Evolutionary conservation across 2,888 invertebrate species (phyloP), one percentile per base, ranked within the genome.

Genomic region (Drosophila ustulata): DNA sequence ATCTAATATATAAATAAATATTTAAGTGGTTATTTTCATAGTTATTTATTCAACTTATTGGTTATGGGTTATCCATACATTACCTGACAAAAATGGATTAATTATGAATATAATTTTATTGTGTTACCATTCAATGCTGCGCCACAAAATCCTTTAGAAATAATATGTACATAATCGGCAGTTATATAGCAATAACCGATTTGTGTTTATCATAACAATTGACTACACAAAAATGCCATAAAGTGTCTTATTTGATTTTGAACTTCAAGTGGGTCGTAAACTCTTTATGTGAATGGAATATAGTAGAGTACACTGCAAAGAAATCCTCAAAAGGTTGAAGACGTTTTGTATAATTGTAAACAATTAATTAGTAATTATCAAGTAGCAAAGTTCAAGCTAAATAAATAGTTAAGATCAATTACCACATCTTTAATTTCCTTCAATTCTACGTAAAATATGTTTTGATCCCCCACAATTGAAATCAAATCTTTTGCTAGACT

Each of bases 151-250:
- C 53, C 67, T 61, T n/a, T 64, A 64, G 59, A 41, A 51, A 59
- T 72, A 55, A 3, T 61, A 55, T 61, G 25, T 45, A 57, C 39
- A 58, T 30, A 57, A 72, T 75, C 75, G 75, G 72, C 46, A 56
- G 72, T 69, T 75, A 69, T 76, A 76, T 75, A 69, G 72, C 75
- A n/a, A 56, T 52, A 62, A 56, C 81, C 71, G 73, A 71, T 53
- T 62, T 74, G 64, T 59, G 72, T 66, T 74, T 66, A 63, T 59
- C 43, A 59, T 75, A 58, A 67, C 65, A 77, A 75, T 70, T 85
- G 75, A 83, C 70, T 80, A 83, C 83, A 85, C 83, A 84, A 84
- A 84, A 84, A 84, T 84, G 83, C 83, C 83, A 84, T 84, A 64
- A 67, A 73, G 58, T 76, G 64, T 70, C 73, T 47, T 49, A 61